These are phyloP conservation scores for Turnix velox DNA, from an alignment of 2,113 vertebrate species.

Conservation along the genomic window DNA sequence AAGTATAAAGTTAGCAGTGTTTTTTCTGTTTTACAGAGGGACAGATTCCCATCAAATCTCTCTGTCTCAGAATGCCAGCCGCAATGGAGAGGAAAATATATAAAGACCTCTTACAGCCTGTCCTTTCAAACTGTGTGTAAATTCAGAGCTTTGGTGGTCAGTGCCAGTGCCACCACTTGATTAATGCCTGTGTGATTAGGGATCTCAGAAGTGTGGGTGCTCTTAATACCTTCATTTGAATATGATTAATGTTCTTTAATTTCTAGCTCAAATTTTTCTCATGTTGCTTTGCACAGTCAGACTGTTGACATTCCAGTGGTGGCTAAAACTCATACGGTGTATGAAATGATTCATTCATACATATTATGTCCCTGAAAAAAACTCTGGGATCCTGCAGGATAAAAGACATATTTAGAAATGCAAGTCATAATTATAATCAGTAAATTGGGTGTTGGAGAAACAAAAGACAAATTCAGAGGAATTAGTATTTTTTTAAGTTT, in stretches of 20 bases:
- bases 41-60: not conserved
- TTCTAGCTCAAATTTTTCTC: not conserved
- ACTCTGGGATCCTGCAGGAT: not conserved
- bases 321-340: not conserved
- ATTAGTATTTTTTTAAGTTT: conserved; percentile 2
- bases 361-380: not conserved
- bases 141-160: conserved; percentile 54
- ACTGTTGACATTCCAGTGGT: not conserved
- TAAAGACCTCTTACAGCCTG: conserved; percentile 14
- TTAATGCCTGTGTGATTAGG: not conserved
- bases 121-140: conserved; percentile 33
- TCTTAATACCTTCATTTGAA: not conserved
- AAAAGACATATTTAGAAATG: conserved; percentile 30
- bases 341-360: not conserved
- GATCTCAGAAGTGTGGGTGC: not conserved
- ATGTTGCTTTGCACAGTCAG: not conserved
- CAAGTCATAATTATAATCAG: conserved; percentile 40
- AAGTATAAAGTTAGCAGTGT: conserved; percentile 51
- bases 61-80: conserved; percentile 23
- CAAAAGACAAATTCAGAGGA: conserved; percentile 18
- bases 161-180: not conserved
- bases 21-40: conserved; percentile 52
- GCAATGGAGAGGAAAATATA: conserved; percentile 17
- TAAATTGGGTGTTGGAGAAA: conserved; percentile 23
- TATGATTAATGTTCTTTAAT: not conserved